A percentile compares a stretch with the other conserved stretches of the same genome.
Evolutionary conservation across 92 coral and sea anemone genomes (phyloP).

Genomic region (Zoanthus solanderi): DNA sequence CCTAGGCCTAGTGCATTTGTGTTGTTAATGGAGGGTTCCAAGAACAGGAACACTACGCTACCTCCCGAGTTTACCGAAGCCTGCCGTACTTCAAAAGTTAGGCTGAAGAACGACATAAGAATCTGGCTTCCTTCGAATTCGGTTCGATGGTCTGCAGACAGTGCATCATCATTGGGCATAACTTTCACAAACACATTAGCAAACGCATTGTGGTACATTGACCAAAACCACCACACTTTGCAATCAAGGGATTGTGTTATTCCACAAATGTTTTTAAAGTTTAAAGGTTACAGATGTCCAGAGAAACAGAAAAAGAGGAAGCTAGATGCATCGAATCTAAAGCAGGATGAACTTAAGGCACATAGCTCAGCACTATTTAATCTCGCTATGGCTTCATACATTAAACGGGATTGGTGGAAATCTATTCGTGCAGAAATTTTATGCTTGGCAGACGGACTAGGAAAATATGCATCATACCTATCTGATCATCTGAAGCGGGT

Average conservation of each 20-base stretch:
- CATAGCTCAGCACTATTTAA: not conserved
- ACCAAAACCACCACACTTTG: slow-evolving; percentile 39
- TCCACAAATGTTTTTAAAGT: not conserved
- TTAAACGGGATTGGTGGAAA: not conserved
- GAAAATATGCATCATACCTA: not conserved
- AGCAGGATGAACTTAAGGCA: not conserved
- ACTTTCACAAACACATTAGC: slow-evolving; percentile 10
- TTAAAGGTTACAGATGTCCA: not conserved
- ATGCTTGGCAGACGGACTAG: not conserved
- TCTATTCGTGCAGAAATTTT: not conserved
- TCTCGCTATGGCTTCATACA: not conserved
- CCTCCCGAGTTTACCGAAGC: not conserved
- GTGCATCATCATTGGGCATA: not conserved
- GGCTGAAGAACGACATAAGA: not conserved
- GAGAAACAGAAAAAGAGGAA: slow-evolving; percentile 7
- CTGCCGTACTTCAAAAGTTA: not conserved
- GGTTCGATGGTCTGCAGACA: not conserved
- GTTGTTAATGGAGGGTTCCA: too few relatives aligned
- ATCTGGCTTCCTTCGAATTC: not conserved
- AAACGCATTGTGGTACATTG: slow-evolving; percentile 31
- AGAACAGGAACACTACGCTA: not conserved
- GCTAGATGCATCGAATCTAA: not conserved
- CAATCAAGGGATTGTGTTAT: slow-evolving; percentile 4
- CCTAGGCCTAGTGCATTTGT: not conserved
- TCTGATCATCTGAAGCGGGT: not conserved